phyloP scores from a whole-genome alignment of 2,113 vertebrate species.

The Clinocottus analis region DNA sequence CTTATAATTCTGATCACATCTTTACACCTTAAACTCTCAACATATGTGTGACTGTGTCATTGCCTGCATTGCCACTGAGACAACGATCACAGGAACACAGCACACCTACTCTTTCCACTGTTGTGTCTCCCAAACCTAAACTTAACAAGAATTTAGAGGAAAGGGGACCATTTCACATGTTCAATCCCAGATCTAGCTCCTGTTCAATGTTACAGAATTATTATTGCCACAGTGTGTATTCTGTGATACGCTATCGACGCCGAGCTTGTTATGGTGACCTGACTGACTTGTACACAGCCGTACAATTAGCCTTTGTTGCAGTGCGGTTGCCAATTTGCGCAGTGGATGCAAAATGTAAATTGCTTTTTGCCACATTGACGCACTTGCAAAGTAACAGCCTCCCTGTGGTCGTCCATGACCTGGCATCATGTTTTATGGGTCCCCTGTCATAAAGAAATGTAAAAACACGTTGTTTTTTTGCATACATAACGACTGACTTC shows the following conservation, averaged over 20 bases:
- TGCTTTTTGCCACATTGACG: constrained; percentile 66
- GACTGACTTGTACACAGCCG: constrained; percentile 6
- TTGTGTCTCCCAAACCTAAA: background rate
- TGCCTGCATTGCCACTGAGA: constrained; percentile 11
- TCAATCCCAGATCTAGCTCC: background rate
- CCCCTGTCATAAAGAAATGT: background rate
- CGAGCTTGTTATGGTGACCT: background rate
- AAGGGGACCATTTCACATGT: background rate
- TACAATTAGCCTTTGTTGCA: constrained; percentile 41
- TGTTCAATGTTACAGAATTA: background rate
- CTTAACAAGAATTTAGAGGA: constrained; percentile 1
- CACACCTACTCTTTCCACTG: background rate
- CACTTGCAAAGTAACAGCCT: constrained; percentile 68
- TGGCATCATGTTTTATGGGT: constrained; percentile 30
- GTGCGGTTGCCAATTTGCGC: constrained; percentile 36
- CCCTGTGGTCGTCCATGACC: constrained; percentile 33
- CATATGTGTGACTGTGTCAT: background rate
- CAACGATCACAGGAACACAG: constrained; percentile 22
- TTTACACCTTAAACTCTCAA: background rate
- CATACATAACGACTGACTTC: constrained; percentile 28
- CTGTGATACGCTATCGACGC: background rate
- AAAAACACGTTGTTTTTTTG: constrained; percentile 27
- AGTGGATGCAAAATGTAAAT: constrained; percentile 59
- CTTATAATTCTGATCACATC: background rate
- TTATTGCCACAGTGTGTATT: background rate